Evolutionary conservation across 2,113 vertebrate species (phyloP).

Genomic region (Fregetta grallaria): DNA sequence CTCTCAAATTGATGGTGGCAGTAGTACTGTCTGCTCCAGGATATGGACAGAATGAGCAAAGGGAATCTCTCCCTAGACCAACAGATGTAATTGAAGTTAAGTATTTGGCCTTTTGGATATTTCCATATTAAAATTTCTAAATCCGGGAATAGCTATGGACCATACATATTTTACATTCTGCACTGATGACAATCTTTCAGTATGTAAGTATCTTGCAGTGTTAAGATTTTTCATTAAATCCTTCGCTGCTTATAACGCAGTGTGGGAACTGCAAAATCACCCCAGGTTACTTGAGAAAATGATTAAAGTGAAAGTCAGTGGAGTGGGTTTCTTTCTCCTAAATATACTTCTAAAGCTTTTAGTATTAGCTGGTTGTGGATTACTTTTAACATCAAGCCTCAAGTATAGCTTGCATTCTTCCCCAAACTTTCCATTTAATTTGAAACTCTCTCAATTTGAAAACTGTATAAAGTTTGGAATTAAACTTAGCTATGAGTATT

Average conservation of each 20-base stretch:
- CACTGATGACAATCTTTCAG: neutral
- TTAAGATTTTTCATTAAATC: neutral
- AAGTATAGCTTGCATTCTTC: neutral
- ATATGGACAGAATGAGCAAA: neutral
- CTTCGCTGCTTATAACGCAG: neutral
- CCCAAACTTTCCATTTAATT: neutral
- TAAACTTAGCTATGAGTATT: neutral
- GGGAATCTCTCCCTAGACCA: neutral
- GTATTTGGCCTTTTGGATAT: neutral
- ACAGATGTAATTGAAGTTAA: neutral
- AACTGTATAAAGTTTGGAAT: neutral
- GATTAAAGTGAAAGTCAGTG: neutral
- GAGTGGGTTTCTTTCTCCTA: neutral
- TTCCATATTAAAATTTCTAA: neutral
- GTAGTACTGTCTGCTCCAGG: neutral
- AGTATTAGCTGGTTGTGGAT: neutral
- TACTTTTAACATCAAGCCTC: neutral
- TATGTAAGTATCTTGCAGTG: neutral
- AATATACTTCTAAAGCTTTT: neutral
- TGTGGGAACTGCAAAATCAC: neutral
- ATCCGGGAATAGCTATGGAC: neutral
- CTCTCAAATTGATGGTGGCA: neutral
- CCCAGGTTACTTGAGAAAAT: neutral
- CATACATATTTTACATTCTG: neutral
- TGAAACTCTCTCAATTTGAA: neutral